A percentile compares a stretch with the other conserved stretches of the same genome.
phyloP scores from a whole-genome alignment of 2,113 vertebrate genomes.

The Riparia riparia region DNA sequence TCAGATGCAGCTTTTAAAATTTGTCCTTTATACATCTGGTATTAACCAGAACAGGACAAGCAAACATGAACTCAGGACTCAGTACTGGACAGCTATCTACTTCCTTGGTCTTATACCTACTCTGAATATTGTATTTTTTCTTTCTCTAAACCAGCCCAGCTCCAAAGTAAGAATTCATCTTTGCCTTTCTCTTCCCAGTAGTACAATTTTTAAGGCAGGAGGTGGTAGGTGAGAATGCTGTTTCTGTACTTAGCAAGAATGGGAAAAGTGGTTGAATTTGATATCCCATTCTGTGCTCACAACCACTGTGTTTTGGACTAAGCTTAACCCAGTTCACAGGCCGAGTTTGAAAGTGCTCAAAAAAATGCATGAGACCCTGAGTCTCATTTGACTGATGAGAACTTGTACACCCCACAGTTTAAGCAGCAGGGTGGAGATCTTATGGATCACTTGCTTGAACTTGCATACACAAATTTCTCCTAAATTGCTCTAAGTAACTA shows the following conservation, averaged over 20 bases:
- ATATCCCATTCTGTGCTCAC: neutral
- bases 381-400: neutral
- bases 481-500: slow-evolving; percentile 31
- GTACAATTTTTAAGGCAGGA: neutral
- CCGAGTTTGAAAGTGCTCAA: neutral
- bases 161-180: neutral
- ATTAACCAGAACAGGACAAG: neutral
- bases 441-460: slow-evolving; percentile 36
- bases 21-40: neutral
- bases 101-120: neutral
- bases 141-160: neutral
- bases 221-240: neutral
- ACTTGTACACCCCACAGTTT: neutral
- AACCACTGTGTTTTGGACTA: neutral
- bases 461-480: slow-evolving; percentile 10
- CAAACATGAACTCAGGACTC: neutral
- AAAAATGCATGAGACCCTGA: neutral
- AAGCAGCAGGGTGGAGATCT: neutral
- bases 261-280: neutral
- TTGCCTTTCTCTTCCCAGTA: neutral
- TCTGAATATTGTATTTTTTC: neutral
- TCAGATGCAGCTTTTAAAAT: neutral
- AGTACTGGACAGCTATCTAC: neutral
- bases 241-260: neutral
- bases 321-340: neutral